Percentiles rank a stretch among this genome's conserved stretches.
These are phyloP conservation scores for Caerostris darwini DNA, from an alignment of 1,140 invertebrate genomes.

Conservation along the genomic window DNA sequence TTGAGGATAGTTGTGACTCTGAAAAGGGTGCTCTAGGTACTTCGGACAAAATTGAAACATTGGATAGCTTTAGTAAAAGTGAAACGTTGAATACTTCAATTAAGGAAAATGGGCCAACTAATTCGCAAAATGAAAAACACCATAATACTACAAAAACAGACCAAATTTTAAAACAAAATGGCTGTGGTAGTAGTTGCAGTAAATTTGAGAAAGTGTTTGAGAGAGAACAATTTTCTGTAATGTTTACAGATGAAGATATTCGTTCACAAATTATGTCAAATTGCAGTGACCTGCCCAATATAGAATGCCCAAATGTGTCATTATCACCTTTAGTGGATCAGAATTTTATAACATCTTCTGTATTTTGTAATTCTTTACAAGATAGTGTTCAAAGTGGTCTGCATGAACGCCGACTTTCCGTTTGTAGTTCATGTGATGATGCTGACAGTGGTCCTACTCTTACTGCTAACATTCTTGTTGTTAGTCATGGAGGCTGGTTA, in stretches of 20 bases:
- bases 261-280: conserved; percentile 68
- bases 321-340: conserved; percentile 81
- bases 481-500: conserved; percentile 82
- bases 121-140: background rate
- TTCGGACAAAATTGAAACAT: background rate
- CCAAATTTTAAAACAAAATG: conserved; percentile 39
- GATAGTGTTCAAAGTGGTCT: conserved; percentile 72
- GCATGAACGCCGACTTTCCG: conserved; percentile 80
- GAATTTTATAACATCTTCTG: conserved; percentile 74
- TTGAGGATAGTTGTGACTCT: conserved; percentile 3
- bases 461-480: conserved; percentile 81
- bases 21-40: background rate
- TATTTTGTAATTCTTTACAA: conserved; percentile 79
- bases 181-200: background rate
- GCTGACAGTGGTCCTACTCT: conserved; percentile 79
- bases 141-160: background rate
- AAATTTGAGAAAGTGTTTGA: conserved; percentile 51
- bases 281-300: conserved; percentile 62
- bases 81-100: background rate
- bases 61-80: background rate
- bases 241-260: conserved; percentile 72
- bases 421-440: conserved; percentile 81
- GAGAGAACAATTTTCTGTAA: conserved; percentile 57
- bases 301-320: conserved; percentile 81
- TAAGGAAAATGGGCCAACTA: background rate